These are phyloP conservation scores for Bursaphelenchus okinawaensis DNA, from an alignment of 2,888 invertebrate genomes.

Conservation along the genomic window DNA sequence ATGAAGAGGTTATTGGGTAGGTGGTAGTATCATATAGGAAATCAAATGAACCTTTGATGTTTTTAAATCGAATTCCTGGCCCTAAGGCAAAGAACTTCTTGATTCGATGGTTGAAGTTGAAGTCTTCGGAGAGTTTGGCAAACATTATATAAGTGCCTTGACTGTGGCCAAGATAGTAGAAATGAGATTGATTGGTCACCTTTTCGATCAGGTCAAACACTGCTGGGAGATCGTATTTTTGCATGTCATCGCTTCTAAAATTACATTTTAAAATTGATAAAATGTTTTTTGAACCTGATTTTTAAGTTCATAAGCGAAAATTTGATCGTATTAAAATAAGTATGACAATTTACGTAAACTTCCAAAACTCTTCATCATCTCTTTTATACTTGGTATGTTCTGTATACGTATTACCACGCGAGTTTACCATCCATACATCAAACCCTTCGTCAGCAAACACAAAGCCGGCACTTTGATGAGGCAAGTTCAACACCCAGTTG, in stretches of 20 bases:
- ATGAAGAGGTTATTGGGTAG: neutral
- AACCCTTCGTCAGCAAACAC: conserved; percentile 7
- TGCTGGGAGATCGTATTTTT: neutral
- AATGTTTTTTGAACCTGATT: no score
- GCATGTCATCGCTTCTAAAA: conserved; percentile 9
- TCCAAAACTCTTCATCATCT: neutral
- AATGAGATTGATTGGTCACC: neutral
- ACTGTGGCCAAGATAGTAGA: conserved; percentile 1
- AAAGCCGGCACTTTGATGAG: conserved; percentile 3
- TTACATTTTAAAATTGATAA: neutral
- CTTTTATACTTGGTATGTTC: neutral
- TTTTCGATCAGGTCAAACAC: conserved; percentile 5
- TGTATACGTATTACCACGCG: conserved; percentile 6
- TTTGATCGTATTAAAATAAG: no score
- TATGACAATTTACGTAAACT: neutral
- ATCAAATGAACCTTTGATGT: conserved; percentile 40
- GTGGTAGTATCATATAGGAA: neutral
- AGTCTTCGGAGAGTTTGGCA: neutral
- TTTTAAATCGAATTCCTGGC: conserved; percentile 42
- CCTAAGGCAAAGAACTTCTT: conserved; percentile 43
- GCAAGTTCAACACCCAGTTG: neutral
- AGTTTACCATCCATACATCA: conserved; percentile 4
- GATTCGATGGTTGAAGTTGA: conserved; percentile 13
- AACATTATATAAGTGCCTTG: conserved; percentile 3
- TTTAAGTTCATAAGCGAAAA: no score